Conservation (phyloP, 2,797 vertebrate species). For the Lagorchestes hirsutus region DNA sequence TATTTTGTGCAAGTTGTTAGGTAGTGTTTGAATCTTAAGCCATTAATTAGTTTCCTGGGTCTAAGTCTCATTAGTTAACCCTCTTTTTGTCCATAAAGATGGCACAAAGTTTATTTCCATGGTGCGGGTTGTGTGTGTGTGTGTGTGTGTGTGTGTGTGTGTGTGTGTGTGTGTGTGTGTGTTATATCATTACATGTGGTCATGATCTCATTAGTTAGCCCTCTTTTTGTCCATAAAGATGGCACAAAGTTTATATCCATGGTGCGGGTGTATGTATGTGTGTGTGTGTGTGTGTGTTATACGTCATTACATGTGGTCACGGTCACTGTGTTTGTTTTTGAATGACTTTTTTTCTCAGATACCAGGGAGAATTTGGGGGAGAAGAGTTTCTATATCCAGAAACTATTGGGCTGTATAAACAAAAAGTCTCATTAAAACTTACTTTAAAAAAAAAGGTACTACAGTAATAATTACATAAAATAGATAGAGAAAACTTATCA, state of each 20-base stretch:
- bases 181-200: not conserved
- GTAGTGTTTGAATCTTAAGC: not conserved
- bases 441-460: not conserved
- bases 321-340: not conserved
- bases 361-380: not conserved
- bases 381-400: not conserved
- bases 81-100: slow-evolving; percentile 30
- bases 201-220: slow-evolving; percentile 41
- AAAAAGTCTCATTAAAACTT: not conserved
- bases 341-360: not conserved
- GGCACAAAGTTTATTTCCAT: slow-evolving; percentile 1
- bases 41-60: not conserved
- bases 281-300: slow-evolving; percentile 36
- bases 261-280: slow-evolving; percentile 2
- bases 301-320: not conserved
- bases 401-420: not conserved
- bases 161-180: slow-evolving; percentile 35
- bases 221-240: slow-evolving; percentile 30
- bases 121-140: slow-evolving; percentile 33
- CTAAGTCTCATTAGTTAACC: slow-evolving; percentile 44
- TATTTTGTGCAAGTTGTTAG: slow-evolving; percentile 35
- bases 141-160: slow-evolving; percentile 29
- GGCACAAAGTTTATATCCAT: not conserved
- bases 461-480: slow-evolving; percentile 16
- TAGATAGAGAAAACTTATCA: slow-evolving; percentile 17